A percentile compares a stretch with the other conserved stretches of the same genome.
phyloP scores from a whole-genome alignment of 2,113 vertebrate species.

The Emydura subglobosa region DNA sequence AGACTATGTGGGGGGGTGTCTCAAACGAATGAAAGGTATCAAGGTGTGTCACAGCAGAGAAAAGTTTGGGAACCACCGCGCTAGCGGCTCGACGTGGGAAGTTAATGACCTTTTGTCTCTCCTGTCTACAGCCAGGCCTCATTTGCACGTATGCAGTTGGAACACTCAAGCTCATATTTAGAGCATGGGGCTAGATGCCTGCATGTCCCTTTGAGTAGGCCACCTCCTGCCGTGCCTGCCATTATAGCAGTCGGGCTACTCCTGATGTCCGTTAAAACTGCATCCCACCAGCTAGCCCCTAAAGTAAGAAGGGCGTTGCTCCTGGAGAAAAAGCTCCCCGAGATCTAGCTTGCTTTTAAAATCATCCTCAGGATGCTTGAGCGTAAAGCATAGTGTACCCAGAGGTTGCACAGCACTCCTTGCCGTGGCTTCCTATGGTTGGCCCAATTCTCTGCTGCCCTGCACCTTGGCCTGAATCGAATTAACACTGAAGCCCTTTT shows the following conservation, averaged over 20 bases:
- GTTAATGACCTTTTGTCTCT: constrained; percentile 81
- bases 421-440: neutral
- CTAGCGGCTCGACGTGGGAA: constrained; percentile 74
- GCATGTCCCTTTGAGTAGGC: constrained; percentile 39
- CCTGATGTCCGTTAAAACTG: constrained; percentile 35
- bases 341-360: neutral
- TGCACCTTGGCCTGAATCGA: neutral
- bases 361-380: neutral
- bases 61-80: neutral
- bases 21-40: too few species aligned
- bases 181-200: constrained; percentile 51
- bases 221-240: constrained; percentile 40
- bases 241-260: constrained; percentile 39
- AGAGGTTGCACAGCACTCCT: neutral
- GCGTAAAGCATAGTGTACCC: accelerated
- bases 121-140: constrained; percentile 76
- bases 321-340: neutral
- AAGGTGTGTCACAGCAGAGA: too few species aligned
- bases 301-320: neutral
- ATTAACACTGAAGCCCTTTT: neutral
- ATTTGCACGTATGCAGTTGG: constrained; percentile 79
- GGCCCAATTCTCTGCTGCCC: neutral
- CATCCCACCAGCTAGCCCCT: constrained; percentile 19
- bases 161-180: constrained; percentile 71
- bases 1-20: too few species aligned